Percentiles rank a stretch among this genome's conserved stretches.
Evolutionary conservation across 2,888 invertebrate species (phyloP).

Genomic region (Machimus rusticus): DNA sequence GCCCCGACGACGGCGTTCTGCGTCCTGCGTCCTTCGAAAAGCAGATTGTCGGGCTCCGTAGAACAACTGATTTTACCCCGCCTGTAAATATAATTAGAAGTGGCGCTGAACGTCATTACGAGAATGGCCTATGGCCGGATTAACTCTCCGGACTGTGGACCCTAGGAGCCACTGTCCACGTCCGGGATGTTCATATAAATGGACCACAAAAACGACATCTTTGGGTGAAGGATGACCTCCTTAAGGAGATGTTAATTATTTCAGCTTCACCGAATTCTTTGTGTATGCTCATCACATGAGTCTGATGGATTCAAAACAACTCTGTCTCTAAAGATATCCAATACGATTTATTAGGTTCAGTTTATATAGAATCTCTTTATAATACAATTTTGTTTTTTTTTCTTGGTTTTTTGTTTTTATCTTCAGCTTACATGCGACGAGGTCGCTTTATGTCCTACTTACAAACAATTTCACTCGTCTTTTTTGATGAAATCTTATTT

Average conservation of each 20-base stretch:
- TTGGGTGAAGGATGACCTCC: neutral
- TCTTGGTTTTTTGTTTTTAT: no score
- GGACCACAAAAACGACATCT: neutral
- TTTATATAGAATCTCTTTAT: neutral
- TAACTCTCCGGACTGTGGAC: neutral
- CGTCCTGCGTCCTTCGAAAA: neutral
- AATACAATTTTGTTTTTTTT: neutral
- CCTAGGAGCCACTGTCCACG: neutral
- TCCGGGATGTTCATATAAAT: neutral
- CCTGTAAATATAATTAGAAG: slow-evolving; percentile 23
- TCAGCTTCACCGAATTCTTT: neutral
- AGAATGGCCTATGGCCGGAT: neutral
- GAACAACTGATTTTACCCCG: neutral
- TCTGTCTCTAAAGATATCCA: neutral
- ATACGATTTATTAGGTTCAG: neutral
- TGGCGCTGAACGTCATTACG: slow-evolving; percentile 5
- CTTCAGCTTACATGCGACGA: neutral
- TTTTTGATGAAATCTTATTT: neutral
- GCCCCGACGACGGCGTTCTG: neutral
- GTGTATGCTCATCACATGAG: neutral
- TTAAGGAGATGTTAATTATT: slow-evolving; percentile 18
- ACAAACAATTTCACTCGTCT: slow-evolving; percentile 6
- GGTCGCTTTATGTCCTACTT: neutral
- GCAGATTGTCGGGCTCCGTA: neutral
- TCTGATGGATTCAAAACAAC: neutral